Conservation (phyloP, 2,113 vertebrate species). For the Phyllostomus hastatus region DNA sequence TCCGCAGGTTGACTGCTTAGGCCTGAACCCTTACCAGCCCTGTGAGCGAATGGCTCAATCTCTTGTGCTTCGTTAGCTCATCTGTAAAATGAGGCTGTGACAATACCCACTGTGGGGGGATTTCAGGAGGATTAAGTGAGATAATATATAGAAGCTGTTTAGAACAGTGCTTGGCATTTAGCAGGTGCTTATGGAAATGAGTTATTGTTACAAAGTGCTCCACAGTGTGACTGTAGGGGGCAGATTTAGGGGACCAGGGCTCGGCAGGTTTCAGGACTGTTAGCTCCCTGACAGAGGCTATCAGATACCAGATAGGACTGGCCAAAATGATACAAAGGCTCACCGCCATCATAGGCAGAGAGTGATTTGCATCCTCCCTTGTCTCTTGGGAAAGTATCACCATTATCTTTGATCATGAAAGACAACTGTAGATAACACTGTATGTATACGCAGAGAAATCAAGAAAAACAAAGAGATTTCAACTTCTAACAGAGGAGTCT, state of each 20-base stretch:
- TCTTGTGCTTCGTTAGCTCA: not conserved
- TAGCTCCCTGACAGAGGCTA: not conserved
- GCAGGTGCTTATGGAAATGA: not conserved
- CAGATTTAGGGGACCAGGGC: not conserved
- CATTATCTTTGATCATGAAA: slow-evolving; percentile 48
- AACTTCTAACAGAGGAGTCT: slow-evolving; percentile 37
- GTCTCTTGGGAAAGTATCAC: not conserved
- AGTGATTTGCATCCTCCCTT: not conserved
- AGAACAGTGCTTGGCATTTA: not conserved
- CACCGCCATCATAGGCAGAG: not conserved
- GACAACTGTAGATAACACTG: not conserved
- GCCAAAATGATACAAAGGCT: not conserved
- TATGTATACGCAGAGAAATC: not conserved
- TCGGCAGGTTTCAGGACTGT: not conserved
- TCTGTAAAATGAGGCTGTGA: not conserved
- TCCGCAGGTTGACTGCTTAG: not conserved
- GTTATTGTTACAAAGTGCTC: not conserved
- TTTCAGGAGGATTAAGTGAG: slow-evolving; percentile 19
- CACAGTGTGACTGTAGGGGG: not conserved
- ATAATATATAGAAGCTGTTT: not conserved
- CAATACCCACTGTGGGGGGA: not conserved
- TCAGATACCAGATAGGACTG: not conserved
- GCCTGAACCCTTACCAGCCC: not conserved
- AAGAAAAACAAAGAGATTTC: slow-evolving; percentile 39
- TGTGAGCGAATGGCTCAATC: not conserved